A percentile compares a stretch with the other conserved stretches of the same genome.
phyloP scores from a whole-genome alignment of 2,888 invertebrate species.

The Cerastoderma edule region DNA sequence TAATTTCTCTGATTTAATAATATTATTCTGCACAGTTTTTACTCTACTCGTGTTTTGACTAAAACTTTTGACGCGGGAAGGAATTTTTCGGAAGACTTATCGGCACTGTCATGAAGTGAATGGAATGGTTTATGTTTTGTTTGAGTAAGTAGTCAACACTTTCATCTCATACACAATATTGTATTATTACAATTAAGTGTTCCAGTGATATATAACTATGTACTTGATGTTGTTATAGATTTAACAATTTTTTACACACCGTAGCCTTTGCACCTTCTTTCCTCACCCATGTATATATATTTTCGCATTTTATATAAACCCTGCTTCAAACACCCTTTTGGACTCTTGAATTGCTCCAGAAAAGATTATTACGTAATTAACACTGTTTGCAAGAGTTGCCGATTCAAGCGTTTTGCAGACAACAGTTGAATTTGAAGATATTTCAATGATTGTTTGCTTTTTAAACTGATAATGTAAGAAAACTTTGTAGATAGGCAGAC shows the following conservation, averaged over 20 bases:
- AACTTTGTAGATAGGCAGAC: too few relatives aligned
- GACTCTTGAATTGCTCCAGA: constrained; percentile 5
- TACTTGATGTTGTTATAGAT: constrained; percentile 12
- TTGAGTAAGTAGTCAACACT: constrained; percentile 58
- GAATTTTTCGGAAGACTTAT: constrained; percentile 11
- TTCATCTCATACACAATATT: constrained; percentile 4
- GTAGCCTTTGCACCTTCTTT: constrained; percentile 24
- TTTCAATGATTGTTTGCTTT: too few relatives aligned
- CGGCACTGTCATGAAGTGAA: constrained; percentile 65
- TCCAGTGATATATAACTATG: background rate
- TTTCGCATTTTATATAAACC: constrained; percentile 5
- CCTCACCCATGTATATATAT: constrained; percentile 5
- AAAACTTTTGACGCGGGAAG: constrained; percentile 2
- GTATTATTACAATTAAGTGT: background rate
- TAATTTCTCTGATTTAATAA: background rate
- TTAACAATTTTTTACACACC: constrained; percentile 18
- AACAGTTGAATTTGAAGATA: too few relatives aligned
- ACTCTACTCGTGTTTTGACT: constrained; percentile 11
- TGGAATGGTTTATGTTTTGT: constrained; percentile 46
- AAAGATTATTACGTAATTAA: too few relatives aligned
- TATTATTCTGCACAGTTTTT: constrained; percentile 9
- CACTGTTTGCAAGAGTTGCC: constrained; percentile 6
- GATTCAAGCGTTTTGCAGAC: too few relatives aligned
- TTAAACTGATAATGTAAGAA: too few relatives aligned
- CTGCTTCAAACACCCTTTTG: constrained; percentile 1